Conservation (phyloP, 2,113 vertebrate species). For the Oenanthe melanoleuca region DNA sequence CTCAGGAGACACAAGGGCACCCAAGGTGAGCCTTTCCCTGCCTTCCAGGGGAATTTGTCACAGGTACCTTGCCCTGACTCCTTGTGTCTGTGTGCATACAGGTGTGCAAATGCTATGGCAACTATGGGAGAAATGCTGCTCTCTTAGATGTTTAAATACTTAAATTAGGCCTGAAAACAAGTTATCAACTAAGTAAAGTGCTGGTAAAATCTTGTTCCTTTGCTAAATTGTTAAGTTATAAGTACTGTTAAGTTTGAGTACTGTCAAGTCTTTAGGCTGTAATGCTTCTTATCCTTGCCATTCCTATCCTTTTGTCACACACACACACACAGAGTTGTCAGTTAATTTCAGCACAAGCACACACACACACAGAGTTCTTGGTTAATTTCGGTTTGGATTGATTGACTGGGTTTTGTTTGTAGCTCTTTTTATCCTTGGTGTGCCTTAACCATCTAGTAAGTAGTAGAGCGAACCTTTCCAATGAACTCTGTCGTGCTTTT, state of each 20-base stretch:
- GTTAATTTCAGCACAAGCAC: too few relatives aligned
- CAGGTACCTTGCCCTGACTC: background rate
- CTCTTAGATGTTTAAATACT: background rate
- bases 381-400: background rate
- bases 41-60: background rate
- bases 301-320: background rate
- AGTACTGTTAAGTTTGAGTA: background rate
- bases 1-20: background rate
- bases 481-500: accelerated
- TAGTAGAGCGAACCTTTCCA: background rate
- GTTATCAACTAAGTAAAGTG: background rate
- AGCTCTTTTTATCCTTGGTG: background rate
- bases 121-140: background rate
- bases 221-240: background rate
- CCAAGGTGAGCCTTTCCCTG: background rate
- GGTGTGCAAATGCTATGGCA: background rate
- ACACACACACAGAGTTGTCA: too few relatives aligned
- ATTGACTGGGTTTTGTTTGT: background rate
- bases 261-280: background rate
- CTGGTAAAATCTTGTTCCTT: background rate
- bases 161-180: background rate
- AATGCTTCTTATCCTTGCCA: background rate
- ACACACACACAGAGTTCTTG: background rate
- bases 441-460: background rate
- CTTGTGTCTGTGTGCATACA: too few relatives aligned